phyloP scores from a whole-genome alignment of 2,888 invertebrate species.

The Cheilosia vernalis region DNA sequence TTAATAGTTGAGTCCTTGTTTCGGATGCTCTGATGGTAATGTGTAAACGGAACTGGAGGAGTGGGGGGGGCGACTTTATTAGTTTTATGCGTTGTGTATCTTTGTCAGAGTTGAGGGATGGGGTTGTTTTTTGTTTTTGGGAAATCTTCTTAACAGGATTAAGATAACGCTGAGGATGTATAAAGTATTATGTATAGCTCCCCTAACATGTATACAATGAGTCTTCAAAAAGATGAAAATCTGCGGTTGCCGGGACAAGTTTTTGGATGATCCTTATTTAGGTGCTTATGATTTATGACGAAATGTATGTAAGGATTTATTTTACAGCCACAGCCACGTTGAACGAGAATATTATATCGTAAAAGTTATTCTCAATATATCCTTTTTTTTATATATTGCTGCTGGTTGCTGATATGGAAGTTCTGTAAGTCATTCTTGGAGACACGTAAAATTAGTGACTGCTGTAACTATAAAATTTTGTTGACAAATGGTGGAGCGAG shows the following conservation, averaged over 20 bases:
- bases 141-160: conserved; percentile 56
- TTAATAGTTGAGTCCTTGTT: conserved; percentile 70
- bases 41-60: not conserved
- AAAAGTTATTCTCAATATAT: too few species aligned
- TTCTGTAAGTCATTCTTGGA: too few species aligned
- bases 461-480: too few species aligned
- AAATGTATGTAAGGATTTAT: conserved; percentile 13
- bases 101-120: conserved; percentile 19
- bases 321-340: not conserved
- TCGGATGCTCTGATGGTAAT: conserved; percentile 2
- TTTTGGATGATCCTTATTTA: conserved; percentile 5
- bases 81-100: conserved; percentile 42
- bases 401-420: too few species aligned
- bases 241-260: conserved; percentile 46
- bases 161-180: conserved; percentile 53
- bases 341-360: too few species aligned
- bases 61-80: conserved; percentile 33
- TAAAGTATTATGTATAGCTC: conserved; percentile 29
- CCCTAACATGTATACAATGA: conserved; percentile 34
- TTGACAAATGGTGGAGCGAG: too few species aligned
- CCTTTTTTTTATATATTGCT: too few species aligned
- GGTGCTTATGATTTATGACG: conserved; percentile 12
- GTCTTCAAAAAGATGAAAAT: conserved; percentile 46
- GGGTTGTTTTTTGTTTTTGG: conserved; percentile 7
- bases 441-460: too few species aligned